Percentiles rank a stretch among this genome's conserved stretches.
phyloP scores from a whole-genome alignment of 2,888 invertebrate species.

The Phytoseiulus persimilis region DNA sequence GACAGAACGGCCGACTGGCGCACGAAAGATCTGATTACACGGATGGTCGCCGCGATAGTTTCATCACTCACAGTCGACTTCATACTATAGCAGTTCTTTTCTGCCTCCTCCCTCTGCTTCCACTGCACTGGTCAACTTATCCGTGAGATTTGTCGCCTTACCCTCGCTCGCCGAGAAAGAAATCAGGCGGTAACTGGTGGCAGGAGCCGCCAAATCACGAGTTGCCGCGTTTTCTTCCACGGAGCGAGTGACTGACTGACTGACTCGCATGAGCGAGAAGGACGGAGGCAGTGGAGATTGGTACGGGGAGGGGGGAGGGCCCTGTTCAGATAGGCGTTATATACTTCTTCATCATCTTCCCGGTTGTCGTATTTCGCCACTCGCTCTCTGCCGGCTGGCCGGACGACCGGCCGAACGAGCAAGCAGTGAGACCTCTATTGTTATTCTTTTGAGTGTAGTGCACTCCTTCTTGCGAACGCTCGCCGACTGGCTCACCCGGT shows the following conservation, averaged over 20 bases:
- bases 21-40: conserved; percentile 28
- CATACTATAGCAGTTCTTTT: not conserved
- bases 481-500: not conserved
- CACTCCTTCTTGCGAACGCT: not conserved
- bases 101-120: not conserved
- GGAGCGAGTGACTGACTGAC: not conserved
- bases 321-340: not conserved
- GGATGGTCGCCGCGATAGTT: conserved; percentile 34
- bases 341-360: not conserved
- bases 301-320: not conserved
- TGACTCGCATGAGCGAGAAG: not conserved
- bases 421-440: not conserved
- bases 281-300: not conserved
- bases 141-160: not conserved
- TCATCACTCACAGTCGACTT: conserved; percentile 33
- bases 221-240: not conserved
- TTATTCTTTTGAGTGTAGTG: not conserved
- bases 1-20: not conserved
- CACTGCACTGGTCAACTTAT: not conserved
- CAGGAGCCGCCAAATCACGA: too few relatives aligned
- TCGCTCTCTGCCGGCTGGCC: not conserved
- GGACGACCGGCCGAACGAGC: not conserved
- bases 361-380: not conserved
- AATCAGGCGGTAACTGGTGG: not conserved
- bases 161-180: not conserved